These are phyloP conservation scores for Esox masquinongy DNA, from an alignment of 2,797 vertebrate genomes.

Conservation along the genomic window DNA sequence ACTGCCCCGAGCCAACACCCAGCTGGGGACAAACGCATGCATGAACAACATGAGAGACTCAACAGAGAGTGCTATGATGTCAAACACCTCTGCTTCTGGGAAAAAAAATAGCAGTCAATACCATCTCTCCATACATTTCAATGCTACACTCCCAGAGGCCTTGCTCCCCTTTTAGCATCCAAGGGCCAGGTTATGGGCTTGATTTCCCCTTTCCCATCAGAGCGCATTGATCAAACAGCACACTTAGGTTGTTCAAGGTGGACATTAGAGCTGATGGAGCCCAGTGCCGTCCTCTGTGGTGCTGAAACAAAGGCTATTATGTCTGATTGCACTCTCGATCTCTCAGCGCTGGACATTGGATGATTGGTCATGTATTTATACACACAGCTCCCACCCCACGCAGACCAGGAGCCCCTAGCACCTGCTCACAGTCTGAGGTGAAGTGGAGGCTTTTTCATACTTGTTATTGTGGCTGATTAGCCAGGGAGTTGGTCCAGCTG, in stretches of 20 bases:
- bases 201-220: constrained; percentile 78
- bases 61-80: constrained; percentile 59
- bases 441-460: constrained; percentile 72
- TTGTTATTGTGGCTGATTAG: constrained; percentile 74
- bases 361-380: constrained; percentile 80
- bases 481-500: constrained; percentile 58
- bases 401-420: constrained; percentile 7
- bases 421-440: constrained; percentile 51
- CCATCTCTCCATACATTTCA: constrained; percentile 67
- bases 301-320: constrained; percentile 77
- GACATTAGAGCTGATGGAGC: constrained; percentile 77
- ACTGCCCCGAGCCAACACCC: background rate
- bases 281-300: constrained; percentile 38
- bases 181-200: constrained; percentile 76
- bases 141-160: constrained; percentile 60
- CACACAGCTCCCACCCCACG: constrained; percentile 58
- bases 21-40: background rate
- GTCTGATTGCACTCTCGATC: constrained; percentile 78
- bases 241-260: constrained; percentile 76
- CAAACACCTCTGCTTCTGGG: constrained; percentile 70
- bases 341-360: constrained; percentile 73
- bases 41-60: constrained; percentile 25
- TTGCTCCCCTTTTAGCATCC: constrained; percentile 71
- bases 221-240: constrained; percentile 76
- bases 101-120: constrained; percentile 65